A percentile compares a stretch with the other conserved stretches of the same genome.
These are phyloP conservation scores for Mythimna vitellina DNA, from an alignment of 2,888 invertebrate genomes.

Conservation along the genomic window DNA sequence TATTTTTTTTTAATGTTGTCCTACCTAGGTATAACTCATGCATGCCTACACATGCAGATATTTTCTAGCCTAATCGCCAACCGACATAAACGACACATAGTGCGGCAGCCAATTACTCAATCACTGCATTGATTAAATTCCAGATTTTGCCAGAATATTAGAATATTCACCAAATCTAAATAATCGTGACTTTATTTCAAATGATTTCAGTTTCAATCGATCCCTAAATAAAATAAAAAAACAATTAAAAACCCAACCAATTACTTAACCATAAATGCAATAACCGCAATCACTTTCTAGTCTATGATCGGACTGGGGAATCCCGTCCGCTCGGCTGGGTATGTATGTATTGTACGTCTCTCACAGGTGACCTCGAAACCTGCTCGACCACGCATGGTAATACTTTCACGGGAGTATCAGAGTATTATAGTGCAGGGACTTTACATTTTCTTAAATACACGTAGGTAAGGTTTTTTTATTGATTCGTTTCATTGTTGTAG, in stretches of 20 bases:
- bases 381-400: slow-evolving; percentile 14
- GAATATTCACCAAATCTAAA: no score
- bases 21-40: no score
- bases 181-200: not conserved
- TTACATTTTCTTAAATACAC: not conserved
- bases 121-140: no score
- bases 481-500: not conserved
- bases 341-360: slow-evolving; percentile 5
- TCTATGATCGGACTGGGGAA: slow-evolving; percentile 6
- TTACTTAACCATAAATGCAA: not conserved
- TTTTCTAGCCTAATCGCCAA: no score
- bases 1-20: no score
- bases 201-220: not conserved
- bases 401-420: slow-evolving; percentile 22
- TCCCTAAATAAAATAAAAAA: not conserved
- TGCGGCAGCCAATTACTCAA: no score
- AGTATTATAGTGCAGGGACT: not conserved
- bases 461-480: not conserved
- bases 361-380: slow-evolving; percentile 42
- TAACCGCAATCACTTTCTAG: slow-evolving; percentile 16
- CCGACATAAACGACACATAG: no score
- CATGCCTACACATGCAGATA: no score
- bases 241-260: not conserved
- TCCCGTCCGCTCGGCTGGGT: slow-evolving; percentile 15
- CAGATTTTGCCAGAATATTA: no score